Evolutionary conservation across 1,140 invertebrate genomes (phyloP).

Genomic region (Chironomus tepperi): DNA sequence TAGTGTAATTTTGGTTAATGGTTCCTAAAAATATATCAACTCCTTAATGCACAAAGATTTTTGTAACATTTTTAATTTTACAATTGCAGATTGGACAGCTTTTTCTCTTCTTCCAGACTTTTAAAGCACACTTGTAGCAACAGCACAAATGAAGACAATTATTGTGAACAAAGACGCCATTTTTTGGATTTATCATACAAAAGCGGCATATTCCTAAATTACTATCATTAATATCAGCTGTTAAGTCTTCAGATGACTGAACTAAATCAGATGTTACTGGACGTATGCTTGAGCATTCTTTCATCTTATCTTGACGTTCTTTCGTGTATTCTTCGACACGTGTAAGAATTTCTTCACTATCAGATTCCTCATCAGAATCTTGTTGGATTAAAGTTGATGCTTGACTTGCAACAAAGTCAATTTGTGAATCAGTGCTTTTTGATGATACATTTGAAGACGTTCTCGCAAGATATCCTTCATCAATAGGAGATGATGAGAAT

Average conservation of each 20-base stretch:
- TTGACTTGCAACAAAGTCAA: not conserved
- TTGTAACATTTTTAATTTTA: slow-evolving; percentile 53
- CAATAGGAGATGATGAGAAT: not conserved
- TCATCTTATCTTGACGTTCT: slow-evolving; percentile 10
- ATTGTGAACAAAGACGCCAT: slow-evolving; percentile 56
- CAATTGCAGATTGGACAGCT: slow-evolving; percentile 57
- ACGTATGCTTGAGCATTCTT: not conserved
- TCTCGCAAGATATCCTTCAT: not conserved
- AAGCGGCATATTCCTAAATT: slow-evolving; percentile 28
- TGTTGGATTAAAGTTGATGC: not conserved
- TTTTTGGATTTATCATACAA: slow-evolving; percentile 50
- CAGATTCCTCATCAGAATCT: slow-evolving; percentile 13
- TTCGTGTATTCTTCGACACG: not conserved
- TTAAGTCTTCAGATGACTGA: not conserved
- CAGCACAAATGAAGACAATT: slow-evolving; percentile 54
- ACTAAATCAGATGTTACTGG: not conserved
- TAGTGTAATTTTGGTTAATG: not conserved
- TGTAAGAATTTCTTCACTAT: not conserved
- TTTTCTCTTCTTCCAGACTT: slow-evolving; percentile 50
- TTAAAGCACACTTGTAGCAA: slow-evolving; percentile 56
- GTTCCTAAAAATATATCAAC: not conserved
- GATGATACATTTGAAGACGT: not conserved
- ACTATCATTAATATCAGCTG: not conserved
- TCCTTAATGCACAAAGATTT: slow-evolving; percentile 42
- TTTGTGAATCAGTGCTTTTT: not conserved